Evolutionary conservation across 2,888 invertebrate genomes (phyloP).

Genomic region (Pollenia griseotomentosa): DNA sequence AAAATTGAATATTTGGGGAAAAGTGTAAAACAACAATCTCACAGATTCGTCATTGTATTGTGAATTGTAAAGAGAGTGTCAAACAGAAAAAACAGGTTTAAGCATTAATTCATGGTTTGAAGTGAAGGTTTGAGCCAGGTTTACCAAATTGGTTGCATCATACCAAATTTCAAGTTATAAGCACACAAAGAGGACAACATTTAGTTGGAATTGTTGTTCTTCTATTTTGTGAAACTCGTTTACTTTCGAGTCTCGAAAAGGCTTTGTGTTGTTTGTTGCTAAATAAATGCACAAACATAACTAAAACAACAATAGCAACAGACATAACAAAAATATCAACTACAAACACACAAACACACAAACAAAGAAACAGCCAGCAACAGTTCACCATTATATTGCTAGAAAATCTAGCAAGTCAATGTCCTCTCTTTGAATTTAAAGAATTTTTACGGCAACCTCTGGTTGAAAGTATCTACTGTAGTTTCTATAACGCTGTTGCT

Average conservation of each 20-base stretch:
- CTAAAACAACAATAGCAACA: conserved; percentile 7
- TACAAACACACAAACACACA: not conserved
- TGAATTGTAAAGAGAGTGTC: conserved; percentile 21
- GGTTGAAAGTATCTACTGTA: conserved; percentile 22
- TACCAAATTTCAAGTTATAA: conserved; percentile 48
- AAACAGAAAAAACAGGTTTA: conserved; percentile 62
- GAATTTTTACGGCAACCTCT: conserved; percentile 63
- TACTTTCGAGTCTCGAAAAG: conserved; percentile 69
- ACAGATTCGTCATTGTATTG: not conserved
- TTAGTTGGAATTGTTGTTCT: conserved; percentile 8
- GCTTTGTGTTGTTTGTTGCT: conserved; percentile 46
- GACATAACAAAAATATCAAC: conserved; percentile 1
- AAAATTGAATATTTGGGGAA: not conserved
- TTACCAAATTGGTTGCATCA: conserved; percentile 63
- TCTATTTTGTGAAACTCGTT: conserved; percentile 65
- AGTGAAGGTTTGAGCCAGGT: conserved; percentile 61
- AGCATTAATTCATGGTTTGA: conserved; percentile 56
- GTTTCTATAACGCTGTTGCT: not conserved
- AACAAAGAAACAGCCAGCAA: conserved; percentile 8
- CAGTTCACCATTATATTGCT: conserved; percentile 51
- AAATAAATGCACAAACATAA: conserved; percentile 39
- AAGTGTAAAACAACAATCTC: conserved; percentile 7
- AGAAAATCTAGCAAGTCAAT: conserved; percentile 63
- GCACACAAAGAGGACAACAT: not conserved
- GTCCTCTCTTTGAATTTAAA: conserved; percentile 69